Conservation (phyloP, 2,113 vertebrate genomes). For the Lonchura striata region DNA sequence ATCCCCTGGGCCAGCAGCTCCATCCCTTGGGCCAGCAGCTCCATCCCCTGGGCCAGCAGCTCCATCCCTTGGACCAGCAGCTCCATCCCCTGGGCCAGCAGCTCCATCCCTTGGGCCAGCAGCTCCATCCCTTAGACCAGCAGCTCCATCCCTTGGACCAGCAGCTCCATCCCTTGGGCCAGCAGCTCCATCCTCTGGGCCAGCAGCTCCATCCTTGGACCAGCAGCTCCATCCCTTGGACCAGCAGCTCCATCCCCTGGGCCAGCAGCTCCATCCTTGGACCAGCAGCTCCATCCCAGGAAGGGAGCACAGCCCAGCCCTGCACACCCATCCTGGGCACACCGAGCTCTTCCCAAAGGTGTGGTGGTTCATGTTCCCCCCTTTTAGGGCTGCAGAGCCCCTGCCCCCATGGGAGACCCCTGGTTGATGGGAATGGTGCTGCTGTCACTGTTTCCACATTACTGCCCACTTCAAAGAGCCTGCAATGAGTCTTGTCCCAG, state of each 20-base stretch:
- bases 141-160: background rate
- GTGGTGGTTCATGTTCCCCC: background rate
- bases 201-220: background rate
- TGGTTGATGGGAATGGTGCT: background rate
- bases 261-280: background rate
- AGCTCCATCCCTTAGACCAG: background rate
- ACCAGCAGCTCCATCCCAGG: background rate
- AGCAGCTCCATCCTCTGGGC: background rate
- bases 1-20: background rate
- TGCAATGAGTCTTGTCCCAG: background rate
- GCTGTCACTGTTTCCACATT: conserved; percentile 40
- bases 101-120: background rate
- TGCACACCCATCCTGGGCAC: background rate
- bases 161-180: background rate
- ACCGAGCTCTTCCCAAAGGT: background rate
- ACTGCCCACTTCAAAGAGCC: background rate
- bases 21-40: background rate
- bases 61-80: no score
- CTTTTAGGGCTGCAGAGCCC: background rate
- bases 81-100: no score
- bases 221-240: background rate
- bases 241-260: no score
- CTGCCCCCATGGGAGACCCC: background rate
- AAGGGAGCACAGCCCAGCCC: background rate
- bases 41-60: no score